Conservation (phyloP, 2,888 invertebrate genomes). For the Pogonocherus hispidulus region DNA sequence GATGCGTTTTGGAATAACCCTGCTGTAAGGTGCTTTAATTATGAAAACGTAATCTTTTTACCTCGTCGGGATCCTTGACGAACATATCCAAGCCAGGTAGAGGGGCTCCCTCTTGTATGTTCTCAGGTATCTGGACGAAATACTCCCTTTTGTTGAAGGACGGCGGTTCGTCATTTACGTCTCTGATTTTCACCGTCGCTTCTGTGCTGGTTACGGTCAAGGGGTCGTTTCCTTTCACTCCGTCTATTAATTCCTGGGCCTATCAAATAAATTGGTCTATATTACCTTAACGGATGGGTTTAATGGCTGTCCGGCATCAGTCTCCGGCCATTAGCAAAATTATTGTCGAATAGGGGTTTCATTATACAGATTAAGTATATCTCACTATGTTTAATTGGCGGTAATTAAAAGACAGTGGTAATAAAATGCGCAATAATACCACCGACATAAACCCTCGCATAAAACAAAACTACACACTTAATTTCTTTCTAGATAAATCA, state of each 20-base stretch:
- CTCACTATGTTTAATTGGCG: neutral
- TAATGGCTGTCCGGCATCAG: conserved; percentile 19
- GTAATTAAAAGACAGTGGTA: neutral
- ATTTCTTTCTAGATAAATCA: no score
- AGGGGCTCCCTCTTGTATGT: conserved; percentile 84
- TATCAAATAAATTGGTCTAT: conserved; percentile 58
- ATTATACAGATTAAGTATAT: neutral
- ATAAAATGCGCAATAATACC: neutral
- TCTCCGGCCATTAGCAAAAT: conserved; percentile 28
- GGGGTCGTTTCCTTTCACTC: conserved; percentile 77
- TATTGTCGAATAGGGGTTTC: conserved; percentile 5
- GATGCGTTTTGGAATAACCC: no score
- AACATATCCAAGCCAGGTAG: conserved; percentile 87
- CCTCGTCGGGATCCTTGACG: conserved; percentile 89
- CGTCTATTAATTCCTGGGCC: conserved; percentile 86
- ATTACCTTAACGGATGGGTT: conserved; percentile 21
- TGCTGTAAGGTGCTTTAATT: no score
- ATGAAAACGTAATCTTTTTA: no score
- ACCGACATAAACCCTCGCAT: no score
- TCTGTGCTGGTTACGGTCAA: conserved; percentile 80
- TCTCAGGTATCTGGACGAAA: conserved; percentile 85
- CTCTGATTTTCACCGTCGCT: conserved; percentile 86
- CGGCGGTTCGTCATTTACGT: conserved; percentile 92
- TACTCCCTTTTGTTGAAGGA: conserved; percentile 87
- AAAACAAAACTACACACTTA: no score